Evolutionary conservation across 2,797 vertebrate genomes (phyloP).

Genomic region (Botia almorhae): DNA sequence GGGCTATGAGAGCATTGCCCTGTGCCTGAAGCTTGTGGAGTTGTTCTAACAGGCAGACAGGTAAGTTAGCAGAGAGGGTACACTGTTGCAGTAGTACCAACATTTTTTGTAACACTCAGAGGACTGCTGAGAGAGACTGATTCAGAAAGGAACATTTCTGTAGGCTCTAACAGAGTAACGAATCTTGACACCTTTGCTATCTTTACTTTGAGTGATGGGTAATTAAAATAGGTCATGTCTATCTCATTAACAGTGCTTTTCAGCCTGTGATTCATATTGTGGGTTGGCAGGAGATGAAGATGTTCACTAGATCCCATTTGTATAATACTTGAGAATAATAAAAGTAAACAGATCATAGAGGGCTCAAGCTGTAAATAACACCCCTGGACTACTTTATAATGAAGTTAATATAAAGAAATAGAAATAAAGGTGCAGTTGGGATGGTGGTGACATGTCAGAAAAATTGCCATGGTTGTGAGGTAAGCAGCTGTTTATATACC

Average conservation of each 20-base stretch:
- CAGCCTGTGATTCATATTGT: slow-evolving; percentile 13
- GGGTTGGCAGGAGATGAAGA: slow-evolving; percentile 7
- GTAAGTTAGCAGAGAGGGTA: slow-evolving; percentile 43
- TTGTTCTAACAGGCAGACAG: slow-evolving; percentile 67
- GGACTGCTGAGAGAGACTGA: background rate
- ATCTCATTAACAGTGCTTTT: slow-evolving; percentile 17
- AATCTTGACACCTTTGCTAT: slow-evolving; percentile 11
- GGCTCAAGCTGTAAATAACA: background rate
- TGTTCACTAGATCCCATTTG: background rate
- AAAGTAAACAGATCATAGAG: background rate
- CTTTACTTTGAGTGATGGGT: slow-evolving; percentile 31
- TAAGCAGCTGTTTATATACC: background rate
- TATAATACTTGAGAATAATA: background rate
- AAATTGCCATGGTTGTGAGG: background rate
- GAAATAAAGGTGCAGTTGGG: background rate
- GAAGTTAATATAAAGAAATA: background rate
- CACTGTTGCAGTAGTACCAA: slow-evolving; percentile 1
- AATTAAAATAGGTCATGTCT: slow-evolving; percentile 27
- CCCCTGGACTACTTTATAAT: background rate
- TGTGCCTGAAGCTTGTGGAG: slow-evolving; percentile 66
- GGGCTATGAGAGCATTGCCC: slow-evolving; percentile 54
- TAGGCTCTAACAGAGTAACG: background rate
- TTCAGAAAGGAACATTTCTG: background rate
- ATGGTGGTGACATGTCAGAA: background rate
- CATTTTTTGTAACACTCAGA: background rate